phyloP scores from a whole-genome alignment of 2,797 vertebrate genomes.

The Hemibagrus guttatus region DNA sequence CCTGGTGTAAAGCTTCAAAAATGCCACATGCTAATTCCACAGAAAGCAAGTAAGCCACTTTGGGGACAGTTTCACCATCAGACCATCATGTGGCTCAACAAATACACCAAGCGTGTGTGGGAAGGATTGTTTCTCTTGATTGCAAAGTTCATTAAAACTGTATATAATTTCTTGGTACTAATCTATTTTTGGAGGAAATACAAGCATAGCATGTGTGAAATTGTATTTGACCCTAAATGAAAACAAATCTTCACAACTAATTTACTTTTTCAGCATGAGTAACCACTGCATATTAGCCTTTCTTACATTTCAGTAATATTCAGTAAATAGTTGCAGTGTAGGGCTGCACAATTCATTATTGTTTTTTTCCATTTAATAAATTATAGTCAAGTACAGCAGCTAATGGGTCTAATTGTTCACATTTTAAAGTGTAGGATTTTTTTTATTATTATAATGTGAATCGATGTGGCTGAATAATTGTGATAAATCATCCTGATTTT shows the following conservation, averaged over 20 bases:
- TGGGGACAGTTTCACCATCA: neutral
- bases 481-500: neutral
- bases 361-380: neutral
- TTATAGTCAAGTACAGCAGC: neutral
- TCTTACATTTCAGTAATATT: constrained; percentile 11
- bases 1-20: neutral
- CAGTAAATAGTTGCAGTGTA: neutral
- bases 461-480: neutral
- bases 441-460: neutral
- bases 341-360: too few species aligned
- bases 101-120: neutral
- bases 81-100: neutral
- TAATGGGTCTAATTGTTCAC: neutral
- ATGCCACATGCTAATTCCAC: neutral
- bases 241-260: neutral
- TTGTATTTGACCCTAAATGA: neutral
- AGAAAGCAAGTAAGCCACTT: neutral
- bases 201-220: neutral
- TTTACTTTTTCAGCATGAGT: constrained; percentile 11
- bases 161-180: neutral
- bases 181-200: neutral
- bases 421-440: neutral
- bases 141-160: neutral
- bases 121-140: neutral
- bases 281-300: neutral